Conservation (phyloP, 2,888 invertebrate genomes). For the Noctua comes region DNA sequence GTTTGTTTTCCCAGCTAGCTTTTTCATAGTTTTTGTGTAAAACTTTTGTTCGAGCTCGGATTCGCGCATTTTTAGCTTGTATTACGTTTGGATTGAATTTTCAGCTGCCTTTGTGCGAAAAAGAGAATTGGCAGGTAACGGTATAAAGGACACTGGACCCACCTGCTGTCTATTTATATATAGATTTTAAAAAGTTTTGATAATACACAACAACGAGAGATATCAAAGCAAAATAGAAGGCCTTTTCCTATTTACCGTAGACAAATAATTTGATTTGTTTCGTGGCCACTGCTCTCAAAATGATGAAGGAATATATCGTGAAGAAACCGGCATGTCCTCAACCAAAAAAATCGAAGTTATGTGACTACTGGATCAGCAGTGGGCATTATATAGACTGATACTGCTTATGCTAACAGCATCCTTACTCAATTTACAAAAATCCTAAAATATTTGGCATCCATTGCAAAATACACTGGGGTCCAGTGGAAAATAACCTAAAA, state of each 20-base stretch:
- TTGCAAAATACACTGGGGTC: neutral
- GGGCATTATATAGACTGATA: neutral
- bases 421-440: neutral
- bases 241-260: no score
- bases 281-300: neutral
- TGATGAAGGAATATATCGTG: neutral
- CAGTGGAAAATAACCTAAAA: neutral
- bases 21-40: constrained; percentile 64
- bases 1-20: constrained; percentile 69
- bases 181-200: neutral
- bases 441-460: neutral
- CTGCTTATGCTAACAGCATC: neutral
- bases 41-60: constrained; percentile 53
- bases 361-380: neutral
- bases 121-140: constrained; percentile 1
- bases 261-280: neutral
- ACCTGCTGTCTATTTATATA: neutral
- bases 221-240: neutral
- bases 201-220: neutral
- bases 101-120: constrained; percentile 37
- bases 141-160: neutral
- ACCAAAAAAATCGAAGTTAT: neutral
- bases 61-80: constrained; percentile 43
- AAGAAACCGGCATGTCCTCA: neutral
- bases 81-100: constrained; percentile 35